Evolutionary conservation across 2,888 invertebrate genomes (phyloP), one percentile per base, ranked within the genome.

Genomic region (Acleris cristana): DNA sequence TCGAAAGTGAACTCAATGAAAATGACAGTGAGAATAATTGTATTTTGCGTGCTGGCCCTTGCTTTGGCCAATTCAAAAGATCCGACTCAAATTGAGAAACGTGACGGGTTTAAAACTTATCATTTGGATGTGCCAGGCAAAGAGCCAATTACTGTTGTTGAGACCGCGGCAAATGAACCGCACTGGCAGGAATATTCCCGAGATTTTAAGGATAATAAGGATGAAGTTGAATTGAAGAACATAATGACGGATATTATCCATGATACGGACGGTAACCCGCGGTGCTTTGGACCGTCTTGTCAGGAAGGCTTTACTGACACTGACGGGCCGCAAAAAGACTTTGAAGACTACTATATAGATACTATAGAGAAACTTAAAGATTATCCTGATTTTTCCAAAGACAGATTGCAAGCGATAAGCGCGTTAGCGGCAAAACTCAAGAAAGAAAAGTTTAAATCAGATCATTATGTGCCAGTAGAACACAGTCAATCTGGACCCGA

Each of bases 341-440:
- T 95, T 19, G 94, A 95, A 70, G 94, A 95, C 73, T 94, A 94
- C 74, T 88, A 95, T 64, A 87, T 94, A 70, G 93, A 94, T 44
- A 95, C 95, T 76, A 93, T 94, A 0, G 94, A 93, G 18, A 94
- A 94, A 78, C 82, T 94, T 1, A 94, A 90, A 66, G 88, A 90
- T 73, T 88, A 86, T 59, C 83, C 84, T 49, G 88, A 90, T 65
- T 83, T 87, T 70, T 81, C 87, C 1, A 88, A 85, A 69, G 92
- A 93, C 68, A 87, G 90, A 7, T 72, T 92, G 8, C 88, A 92
- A 77, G 92, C 92, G 7, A 90, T 90, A 16, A 87, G 83, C 34
- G 89, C 88, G 30, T 80, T 92, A 62, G 92, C 90, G 7, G 90
- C 89, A 61, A 86, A 94, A 86, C 80, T 93, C 69, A 84, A 94